Conservation (phyloP, 2,888 invertebrate genomes). For the Zygothrica quintamaculata region DNA sequence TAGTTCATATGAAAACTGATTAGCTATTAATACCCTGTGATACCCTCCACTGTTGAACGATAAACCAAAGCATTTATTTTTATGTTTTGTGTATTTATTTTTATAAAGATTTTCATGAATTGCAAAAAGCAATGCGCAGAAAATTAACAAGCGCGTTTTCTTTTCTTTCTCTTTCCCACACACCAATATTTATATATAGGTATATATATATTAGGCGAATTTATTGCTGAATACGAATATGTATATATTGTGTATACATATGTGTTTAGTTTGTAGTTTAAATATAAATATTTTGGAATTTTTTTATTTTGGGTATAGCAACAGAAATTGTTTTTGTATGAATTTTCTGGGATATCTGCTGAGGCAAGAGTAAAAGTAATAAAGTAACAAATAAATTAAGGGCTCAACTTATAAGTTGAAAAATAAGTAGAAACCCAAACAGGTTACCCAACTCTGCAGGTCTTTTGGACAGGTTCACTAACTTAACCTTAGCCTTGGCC, state of each 20-base stretch:
- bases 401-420: conserved; percentile 21
- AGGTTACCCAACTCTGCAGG: conserved; percentile 14
- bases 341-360: conserved; percentile 13
- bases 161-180: conserved; percentile 17
- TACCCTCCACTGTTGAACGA: conserved; percentile 16
- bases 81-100: conserved; percentile 42
- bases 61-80: conserved; percentile 43
- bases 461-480: conserved; percentile 56
- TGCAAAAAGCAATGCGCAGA: conserved; percentile 49
- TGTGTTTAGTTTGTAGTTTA: conserved; percentile 1
- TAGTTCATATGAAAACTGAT: too few species aligned
- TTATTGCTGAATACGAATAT: not conserved
- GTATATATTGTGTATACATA: not conserved
- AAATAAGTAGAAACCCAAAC: too few species aligned
- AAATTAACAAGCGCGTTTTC: conserved; percentile 59
- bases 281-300: conserved; percentile 13
- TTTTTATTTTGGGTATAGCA: conserved; percentile 48
- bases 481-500: conserved; percentile 45
- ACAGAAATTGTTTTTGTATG: conserved; percentile 18
- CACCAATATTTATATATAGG: conserved; percentile 9
- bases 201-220: conserved; percentile 2
- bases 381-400: conserved; percentile 3
- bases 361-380: conserved; percentile 21
- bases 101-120: conserved; percentile 46
- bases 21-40: not conserved